Evolutionary conservation across 2,888 invertebrate genomes (phyloP), one percentile per base, ranked within the genome.

Genomic region (Hypomecis punctinalis): DNA sequence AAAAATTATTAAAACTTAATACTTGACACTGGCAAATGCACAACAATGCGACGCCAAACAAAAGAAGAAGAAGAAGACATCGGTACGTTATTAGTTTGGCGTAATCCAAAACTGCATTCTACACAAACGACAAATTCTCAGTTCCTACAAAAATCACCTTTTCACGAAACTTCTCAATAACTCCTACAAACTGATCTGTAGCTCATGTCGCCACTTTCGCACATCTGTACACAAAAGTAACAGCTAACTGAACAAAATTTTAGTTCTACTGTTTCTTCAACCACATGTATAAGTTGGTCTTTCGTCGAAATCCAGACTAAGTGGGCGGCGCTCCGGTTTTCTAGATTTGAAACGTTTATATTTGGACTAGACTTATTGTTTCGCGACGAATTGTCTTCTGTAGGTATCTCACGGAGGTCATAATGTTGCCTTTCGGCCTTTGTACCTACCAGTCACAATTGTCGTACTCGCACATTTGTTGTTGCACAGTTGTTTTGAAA

Each of bases 321-420:
- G 63, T 63, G 63, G 63, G 63, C 63, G 63, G 56, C 5, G 57
- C n/a, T 57, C 57, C 42, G 51, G 46, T 53, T 51, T 55, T 51
- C 56, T 57, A 63, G 63, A 45, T 47, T 63, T 53, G 13, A 57
- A n/a, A 52, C 35, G 42, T 63, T 57, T 63, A 57, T 52, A 57
- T 63, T 62, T 46, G 40, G 43, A 62, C 48, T 10, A 47, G 33
- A 54, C 23, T 13, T 60, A 60, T 60, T 60, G 60, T 53, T 52
- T 46, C 46, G 60, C 40, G 13, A 56, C 51, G 37, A 45, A 49
- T 35, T 36, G 54, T 54, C 43, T 45, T 54, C 10, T 33, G 7
- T 23, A 10, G 23, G 23, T 23, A 3, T 23, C 23, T 23, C 23
- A 23, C 23, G 23, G 1, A 23, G 23, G 23, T 23, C 23, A 23